These are phyloP conservation scores for Stramonita haemastoma DNA, from an alignment of 2,888 invertebrate species.

Conservation along the genomic window DNA sequence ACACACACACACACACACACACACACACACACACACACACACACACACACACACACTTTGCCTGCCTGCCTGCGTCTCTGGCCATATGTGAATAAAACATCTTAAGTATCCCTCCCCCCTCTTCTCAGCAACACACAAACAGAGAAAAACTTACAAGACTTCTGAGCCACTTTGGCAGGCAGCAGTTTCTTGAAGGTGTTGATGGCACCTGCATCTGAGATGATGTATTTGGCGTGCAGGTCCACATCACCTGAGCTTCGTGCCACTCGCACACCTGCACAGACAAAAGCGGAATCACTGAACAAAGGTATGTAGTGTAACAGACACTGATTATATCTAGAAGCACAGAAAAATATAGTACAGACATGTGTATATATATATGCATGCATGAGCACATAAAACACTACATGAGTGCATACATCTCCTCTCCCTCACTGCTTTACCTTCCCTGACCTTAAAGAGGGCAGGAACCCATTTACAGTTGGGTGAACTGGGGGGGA, in stretches of 20 bases:
- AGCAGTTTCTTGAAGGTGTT: constrained; percentile 72
- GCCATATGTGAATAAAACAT: too few relatives aligned
- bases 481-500: too few relatives aligned
- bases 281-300: neutral
- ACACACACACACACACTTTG: too few relatives aligned
- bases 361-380: neutral
- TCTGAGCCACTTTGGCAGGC: constrained; percentile 68
- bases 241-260: constrained; percentile 61
- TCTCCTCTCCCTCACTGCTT: too few relatives aligned
- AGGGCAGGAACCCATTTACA: too few relatives aligned
- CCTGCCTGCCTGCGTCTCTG: too few relatives aligned
- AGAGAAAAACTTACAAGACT: constrained; percentile 63
- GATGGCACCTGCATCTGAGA: constrained; percentile 73
- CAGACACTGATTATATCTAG: neutral
- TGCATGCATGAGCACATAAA: neutral
- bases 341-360: neutral
- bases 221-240: constrained; percentile 68
- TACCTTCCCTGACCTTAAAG: too few relatives aligned
- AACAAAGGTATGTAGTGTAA: too few relatives aligned
- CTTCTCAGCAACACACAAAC: constrained; percentile 24
- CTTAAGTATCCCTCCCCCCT: too few relatives aligned
- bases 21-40: too few relatives aligned
- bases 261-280: constrained; percentile 68
- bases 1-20: too few relatives aligned
- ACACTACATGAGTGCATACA: too few relatives aligned